Evolutionary conservation across 2,888 invertebrate genomes (phyloP).

Genomic region (Eristalis arbustorum): DNA sequence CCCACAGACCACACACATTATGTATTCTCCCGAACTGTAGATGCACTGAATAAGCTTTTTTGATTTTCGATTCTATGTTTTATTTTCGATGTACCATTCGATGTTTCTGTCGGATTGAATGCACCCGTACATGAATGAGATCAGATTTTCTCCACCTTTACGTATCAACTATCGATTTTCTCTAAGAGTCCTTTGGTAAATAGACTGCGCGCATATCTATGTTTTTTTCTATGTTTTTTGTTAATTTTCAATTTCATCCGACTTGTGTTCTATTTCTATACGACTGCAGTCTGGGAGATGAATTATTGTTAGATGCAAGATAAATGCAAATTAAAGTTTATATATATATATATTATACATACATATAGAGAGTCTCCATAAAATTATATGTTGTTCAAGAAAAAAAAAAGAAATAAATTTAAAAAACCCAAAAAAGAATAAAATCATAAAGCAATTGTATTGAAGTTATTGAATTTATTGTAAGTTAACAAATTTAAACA

Average conservation of each 20-base stretch:
- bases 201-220: slow-evolving; percentile 5
- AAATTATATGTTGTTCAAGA: slow-evolving; percentile 69
- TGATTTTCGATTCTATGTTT: slow-evolving; percentile 4
- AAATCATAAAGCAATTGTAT: slow-evolving; percentile 66
- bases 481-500: slow-evolving; percentile 68
- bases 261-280: not conserved
- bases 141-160: slow-evolving; percentile 51
- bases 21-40: slow-evolving; percentile 63
- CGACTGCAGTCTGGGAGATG: slow-evolving; percentile 65
- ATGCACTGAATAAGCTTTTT: slow-evolving; percentile 42
- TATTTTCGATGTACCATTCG: not conserved
- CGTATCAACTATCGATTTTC: slow-evolving; percentile 61
- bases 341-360: slow-evolving; percentile 28
- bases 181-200: slow-evolving; percentile 23
- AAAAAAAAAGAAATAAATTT: slow-evolving; percentile 38
- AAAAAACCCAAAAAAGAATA: slow-evolving; percentile 11
- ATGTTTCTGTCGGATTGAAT: not conserved
- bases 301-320: slow-evolving; percentile 58
- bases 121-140: slow-evolving; percentile 9
- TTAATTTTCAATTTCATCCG: not conserved
- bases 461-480: slow-evolving; percentile 67
- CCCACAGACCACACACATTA: slow-evolving; percentile 5
- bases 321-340: slow-evolving; percentile 30
- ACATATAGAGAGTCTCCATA: slow-evolving; percentile 52
- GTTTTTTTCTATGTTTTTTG: slow-evolving; percentile 10